These are phyloP conservation scores for Vireo altiloquus DNA, from an alignment of 2,113 vertebrate genomes.

Conservation along the genomic window DNA sequence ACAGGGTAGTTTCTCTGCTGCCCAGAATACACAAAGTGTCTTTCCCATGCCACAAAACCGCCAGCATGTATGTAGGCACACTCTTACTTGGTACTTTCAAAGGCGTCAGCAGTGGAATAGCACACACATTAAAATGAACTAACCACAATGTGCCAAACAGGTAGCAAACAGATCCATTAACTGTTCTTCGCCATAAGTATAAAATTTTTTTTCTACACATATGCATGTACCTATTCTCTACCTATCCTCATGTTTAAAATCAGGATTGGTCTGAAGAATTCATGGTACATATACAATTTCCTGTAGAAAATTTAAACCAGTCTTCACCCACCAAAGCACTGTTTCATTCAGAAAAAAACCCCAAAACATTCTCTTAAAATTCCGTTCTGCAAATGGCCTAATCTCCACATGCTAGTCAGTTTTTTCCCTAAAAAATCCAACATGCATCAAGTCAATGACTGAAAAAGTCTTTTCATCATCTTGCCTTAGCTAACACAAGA, in stretches of 20 bases:
- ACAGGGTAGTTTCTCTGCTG: neutral
- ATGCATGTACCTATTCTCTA: neutral
- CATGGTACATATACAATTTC: neutral
- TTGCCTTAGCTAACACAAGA: neutral
- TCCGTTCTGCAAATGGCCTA: neutral
- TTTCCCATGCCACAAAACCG: neutral
- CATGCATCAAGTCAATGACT: neutral
- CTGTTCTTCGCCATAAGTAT: neutral
- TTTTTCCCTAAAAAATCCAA: neutral
- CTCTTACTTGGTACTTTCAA: neutral
- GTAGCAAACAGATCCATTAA: rapidly evolving
- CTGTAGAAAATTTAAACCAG: neutral
- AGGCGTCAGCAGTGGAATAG: neutral
- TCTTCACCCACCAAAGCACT: neutral
- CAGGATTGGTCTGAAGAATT: neutral
- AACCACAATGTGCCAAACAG: neutral
- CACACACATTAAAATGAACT: neutral
- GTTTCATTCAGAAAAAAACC: neutral
- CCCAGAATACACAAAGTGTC: neutral
- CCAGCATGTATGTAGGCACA: rapidly evolving
- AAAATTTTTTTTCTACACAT: neutral
- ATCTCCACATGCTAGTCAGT: neutral
- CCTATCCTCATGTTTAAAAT: neutral
- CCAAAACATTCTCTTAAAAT: neutral
- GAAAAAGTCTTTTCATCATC: neutral